Conservation (phyloP, 2,888 invertebrate species). For the Watsonalla cultraria region DNA sequence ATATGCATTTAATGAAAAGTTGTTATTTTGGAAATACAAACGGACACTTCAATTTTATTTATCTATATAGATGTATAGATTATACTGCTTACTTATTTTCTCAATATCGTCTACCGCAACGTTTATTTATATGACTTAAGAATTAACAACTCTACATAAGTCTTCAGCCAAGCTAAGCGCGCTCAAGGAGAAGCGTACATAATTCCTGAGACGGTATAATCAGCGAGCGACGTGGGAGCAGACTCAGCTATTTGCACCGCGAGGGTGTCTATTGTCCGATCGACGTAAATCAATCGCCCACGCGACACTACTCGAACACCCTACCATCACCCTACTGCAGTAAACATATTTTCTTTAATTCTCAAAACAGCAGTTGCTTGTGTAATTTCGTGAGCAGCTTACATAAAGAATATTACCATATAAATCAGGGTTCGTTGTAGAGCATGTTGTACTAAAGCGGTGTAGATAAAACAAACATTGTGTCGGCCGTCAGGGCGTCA, state of each 20-base stretch:
- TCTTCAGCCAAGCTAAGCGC: too few species aligned
- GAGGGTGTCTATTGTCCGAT: slow-evolving; percentile 30
- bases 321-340: slow-evolving; percentile 27
- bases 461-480: slow-evolving; percentile 47
- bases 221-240: slow-evolving; percentile 24
- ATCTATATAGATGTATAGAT: too few species aligned
- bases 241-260: slow-evolving; percentile 11
- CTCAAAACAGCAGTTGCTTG: not conserved
- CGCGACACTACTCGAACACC: slow-evolving; percentile 42
- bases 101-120: too few species aligned
- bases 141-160: too few species aligned
- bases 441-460: slow-evolving; percentile 48
- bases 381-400: not conserved
- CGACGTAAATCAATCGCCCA: slow-evolving; percentile 63
- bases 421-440: slow-evolving; percentile 55
- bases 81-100: too few species aligned
- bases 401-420: slow-evolving; percentile 36
- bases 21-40: too few species aligned
- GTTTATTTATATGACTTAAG: too few species aligned
- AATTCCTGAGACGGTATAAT: not conserved
- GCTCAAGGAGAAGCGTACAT: not conserved
- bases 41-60: too few species aligned
- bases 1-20: too few species aligned
- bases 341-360: slow-evolving; percentile 26
- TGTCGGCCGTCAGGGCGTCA: slow-evolving; percentile 36